Percentiles rank a stretch among this genome's conserved stretches.
Evolutionary conservation across 2,113 vertebrate species (phyloP).

Genomic region (Myotis brandtii): DNA sequence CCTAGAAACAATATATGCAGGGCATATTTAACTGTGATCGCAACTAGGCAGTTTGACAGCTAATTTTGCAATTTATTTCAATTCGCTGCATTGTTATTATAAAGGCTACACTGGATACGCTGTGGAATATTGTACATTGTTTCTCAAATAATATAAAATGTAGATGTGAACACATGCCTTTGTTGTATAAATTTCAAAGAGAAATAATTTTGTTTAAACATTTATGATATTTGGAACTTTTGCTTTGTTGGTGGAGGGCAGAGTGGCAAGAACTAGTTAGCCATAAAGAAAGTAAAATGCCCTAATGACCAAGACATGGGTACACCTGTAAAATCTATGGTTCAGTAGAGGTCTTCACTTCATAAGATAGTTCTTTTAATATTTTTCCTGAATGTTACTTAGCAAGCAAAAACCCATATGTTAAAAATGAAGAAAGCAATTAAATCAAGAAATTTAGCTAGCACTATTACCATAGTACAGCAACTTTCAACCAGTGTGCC

Average conservation of each 20-base stretch:
- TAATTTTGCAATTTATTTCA: constrained; percentile 77
- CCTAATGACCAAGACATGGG: neutral
- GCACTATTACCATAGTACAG: neutral
- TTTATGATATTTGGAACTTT: constrained; percentile 59
- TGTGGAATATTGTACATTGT: constrained; percentile 67
- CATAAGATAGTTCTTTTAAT: neutral
- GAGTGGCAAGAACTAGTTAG: neutral
- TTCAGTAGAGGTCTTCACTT: neutral
- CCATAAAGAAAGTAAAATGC: constrained; percentile 16
- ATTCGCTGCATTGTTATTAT: constrained; percentile 72
- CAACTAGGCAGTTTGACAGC: constrained; percentile 70
- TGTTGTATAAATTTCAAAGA: constrained; percentile 74
- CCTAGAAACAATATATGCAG: constrained; percentile 87
- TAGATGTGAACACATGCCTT: constrained; percentile 71
- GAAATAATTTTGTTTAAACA: constrained; percentile 65
- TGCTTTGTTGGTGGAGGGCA: constrained; percentile 40
- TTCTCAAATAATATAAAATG: constrained; percentile 82
- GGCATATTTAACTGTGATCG: constrained; percentile 77
- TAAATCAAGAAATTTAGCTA: constrained; percentile 33
- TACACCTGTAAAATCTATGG: neutral
- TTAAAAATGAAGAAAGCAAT: neutral
- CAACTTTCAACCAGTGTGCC: neutral
- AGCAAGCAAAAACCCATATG: neutral
- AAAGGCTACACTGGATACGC: constrained; percentile 64
- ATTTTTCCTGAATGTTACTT: constrained; percentile 4